Conservation (phyloP, 92 coral and sea anemone species). For the Epizoanthus scotinus region DNA sequence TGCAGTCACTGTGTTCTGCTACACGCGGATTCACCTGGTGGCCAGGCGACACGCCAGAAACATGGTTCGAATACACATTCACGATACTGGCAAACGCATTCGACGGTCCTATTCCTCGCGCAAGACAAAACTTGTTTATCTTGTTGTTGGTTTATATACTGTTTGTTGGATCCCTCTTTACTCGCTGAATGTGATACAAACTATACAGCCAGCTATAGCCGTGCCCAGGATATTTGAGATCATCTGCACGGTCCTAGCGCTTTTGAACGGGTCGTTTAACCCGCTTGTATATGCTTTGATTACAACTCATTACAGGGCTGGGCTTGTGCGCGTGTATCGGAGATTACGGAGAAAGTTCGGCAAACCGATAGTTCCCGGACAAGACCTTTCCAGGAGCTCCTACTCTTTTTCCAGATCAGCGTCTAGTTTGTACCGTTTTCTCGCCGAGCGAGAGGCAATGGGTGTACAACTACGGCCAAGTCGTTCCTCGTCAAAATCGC, state of each 20-base stretch:
- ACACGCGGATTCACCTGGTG: conserved; percentile 88
- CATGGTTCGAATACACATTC: conserved; percentile 89
- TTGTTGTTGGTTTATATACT: conserved; percentile 79
- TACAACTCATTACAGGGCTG: conserved; percentile 88
- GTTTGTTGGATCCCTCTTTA: conserved; percentile 94
- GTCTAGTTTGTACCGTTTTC: conserved; percentile 64
- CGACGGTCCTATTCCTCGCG: conserved; percentile 69
- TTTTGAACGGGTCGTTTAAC: conserved; percentile 80
- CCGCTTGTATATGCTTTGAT: conserved; percentile 90
- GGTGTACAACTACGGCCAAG: not conserved
- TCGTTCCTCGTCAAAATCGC: not conserved
- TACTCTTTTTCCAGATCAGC: conserved; percentile 75
- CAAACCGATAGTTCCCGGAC: conserved; percentile 44
- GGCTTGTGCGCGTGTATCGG: conserved; percentile 70
- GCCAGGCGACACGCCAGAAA: conserved; percentile 93
- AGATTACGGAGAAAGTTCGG: conserved; percentile 66
- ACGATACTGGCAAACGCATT: conserved; percentile 71
- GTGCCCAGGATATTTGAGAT: conserved; percentile 56
- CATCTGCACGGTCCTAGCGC: conserved; percentile 65
- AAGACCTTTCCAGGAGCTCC: conserved; percentile 60
- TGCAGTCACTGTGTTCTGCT: conserved; percentile 77
- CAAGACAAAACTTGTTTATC: conserved; percentile 81
- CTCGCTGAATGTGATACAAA: conserved; percentile 59
- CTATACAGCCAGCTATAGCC: conserved; percentile 46
- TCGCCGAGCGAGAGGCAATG: conserved; percentile 42